phyloP scores from a whole-genome alignment of 2,888 invertebrate genomes.

The Chelonus formosanus region DNA sequence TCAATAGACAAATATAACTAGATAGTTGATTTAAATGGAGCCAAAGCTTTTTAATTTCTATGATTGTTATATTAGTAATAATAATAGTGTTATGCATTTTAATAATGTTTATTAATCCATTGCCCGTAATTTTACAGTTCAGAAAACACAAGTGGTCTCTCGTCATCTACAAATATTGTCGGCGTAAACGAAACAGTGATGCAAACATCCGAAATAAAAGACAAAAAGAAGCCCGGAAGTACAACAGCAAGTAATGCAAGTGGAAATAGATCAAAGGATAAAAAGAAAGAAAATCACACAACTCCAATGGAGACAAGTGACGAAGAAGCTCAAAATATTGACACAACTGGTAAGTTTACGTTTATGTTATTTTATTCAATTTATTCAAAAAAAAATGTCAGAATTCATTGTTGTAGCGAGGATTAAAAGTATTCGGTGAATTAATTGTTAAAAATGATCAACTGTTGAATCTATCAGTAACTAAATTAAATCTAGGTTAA shows the following conservation, averaged over 20 bases:
- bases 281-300: constrained; percentile 65
- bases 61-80: background rate
- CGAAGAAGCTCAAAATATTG: constrained; percentile 65
- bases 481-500: too few relatives aligned
- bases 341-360: constrained; percentile 58
- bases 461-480: background rate
- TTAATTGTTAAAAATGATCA: background rate
- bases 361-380: constrained; percentile 3
- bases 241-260: constrained; percentile 46
- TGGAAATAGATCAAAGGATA: constrained; percentile 59
- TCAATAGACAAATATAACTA: too few relatives aligned
- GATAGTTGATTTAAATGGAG: too few relatives aligned
- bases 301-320: constrained; percentile 69
- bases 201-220: constrained; percentile 51
- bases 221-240: constrained; percentile 52
- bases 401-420: too few relatives aligned
- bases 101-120: too few relatives aligned
- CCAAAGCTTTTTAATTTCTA: too few relatives aligned
- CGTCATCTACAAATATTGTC: constrained; percentile 44
- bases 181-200: constrained; percentile 40
- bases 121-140: constrained; percentile 44
- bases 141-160: constrained; percentile 43
- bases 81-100: background rate
- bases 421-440: background rate
- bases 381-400: too few relatives aligned